Evolutionary conservation across 2,888 invertebrate genomes (phyloP), one percentile per base, ranked within the genome.

Genomic region (Troilus luridus): DNA sequence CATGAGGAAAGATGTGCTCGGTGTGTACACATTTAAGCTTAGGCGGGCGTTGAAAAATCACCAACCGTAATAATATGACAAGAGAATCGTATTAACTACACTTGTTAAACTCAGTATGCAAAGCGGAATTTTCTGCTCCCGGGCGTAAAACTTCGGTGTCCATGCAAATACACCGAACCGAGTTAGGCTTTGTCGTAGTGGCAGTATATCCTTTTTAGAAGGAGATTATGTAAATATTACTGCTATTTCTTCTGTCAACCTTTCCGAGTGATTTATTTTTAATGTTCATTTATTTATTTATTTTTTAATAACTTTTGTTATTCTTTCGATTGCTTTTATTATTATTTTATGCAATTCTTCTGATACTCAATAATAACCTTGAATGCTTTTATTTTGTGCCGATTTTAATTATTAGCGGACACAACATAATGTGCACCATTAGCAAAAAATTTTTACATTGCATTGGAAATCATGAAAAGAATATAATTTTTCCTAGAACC

Each of bases 31-130:
- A 56, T 85, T 85, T 85, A 56, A 85, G 85, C 85, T 56, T 56
- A 56, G 85, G 11, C 56, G 85, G 85, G 85, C 56, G 85, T 21
- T 85, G 85, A 85, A 85, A 56, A 85, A 85, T 85, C 85, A 85
- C n/a, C 85, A 5, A 85, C 85, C 85, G 85, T 85, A 58, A 54
- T 85, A 85, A 85, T 85, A 56, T 85, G 85, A 85, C 85, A 85
- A 58, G 56, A 85, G 85, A 85, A 85, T 85, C 85, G 85, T 85
- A 85, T 85, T 85, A 85, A 85, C 85, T 85, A 85, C 85, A 85
- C 85, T 85, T 85, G 85, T 58, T 85, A 85, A 85, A 85, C 85
- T 85, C 85, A 85, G 85, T 85, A 85, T 85, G 85, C 85, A 85
- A 85, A 85, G 56, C 85, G 58, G 56, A 85, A 85, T 85, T 85